Base-by-base conservation (phyloP, 2,888 invertebrate species). In the Acronicta alni region DNA sequence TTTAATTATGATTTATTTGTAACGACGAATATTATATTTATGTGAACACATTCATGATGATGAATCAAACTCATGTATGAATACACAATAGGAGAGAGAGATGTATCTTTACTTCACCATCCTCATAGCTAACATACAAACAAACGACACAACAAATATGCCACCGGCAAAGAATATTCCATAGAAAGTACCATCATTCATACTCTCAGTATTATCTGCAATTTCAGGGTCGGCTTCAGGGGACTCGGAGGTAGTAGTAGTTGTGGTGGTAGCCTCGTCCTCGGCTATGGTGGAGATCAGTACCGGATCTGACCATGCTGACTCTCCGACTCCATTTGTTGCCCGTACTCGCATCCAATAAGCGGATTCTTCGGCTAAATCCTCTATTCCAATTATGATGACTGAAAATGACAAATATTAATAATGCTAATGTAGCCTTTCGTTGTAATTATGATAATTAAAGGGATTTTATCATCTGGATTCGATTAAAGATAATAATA, bases 131-230 rank as follows among this genome's bases (percentile, higher is more conserved):
- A 90, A 85, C 83, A 87, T 86, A 61, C 87, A 89, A 2, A 78
- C 84, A 9, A 87, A 82, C 12, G 83, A 77, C 0, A 89, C 48
- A 0, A 91, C 74, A 17, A 87, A 52, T 38, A 92, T 84, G 5
- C 86, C 89, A 14, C 85, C 89, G 9, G 84, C 83, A 37, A 90
- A 90, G 59, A 92, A 87, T 48, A 92, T 79, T 0, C 90, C 91
- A 48, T 89, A 91, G 44, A 89, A 88, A 7, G 85, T 82, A 8
- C 66, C 44, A 18, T 79, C 77, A 4, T 58, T 72, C 15, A 67
- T 62, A 16, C 71, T 63, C 2, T 46, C 43, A 4, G 59, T 60
- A 18, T 64, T 64, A 18, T 56, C 62, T 30, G 17, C 14, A 2
- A 48, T 30, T 44, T 73, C 61, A 18, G 32, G 35, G 30, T 35